A percentile compares a stretch with the other conserved stretches of the same genome.
These are phyloP conservation scores for Rhysida immarginata DNA, from an alignment of 1,140 invertebrate species.

Conservation along the genomic window DNA sequence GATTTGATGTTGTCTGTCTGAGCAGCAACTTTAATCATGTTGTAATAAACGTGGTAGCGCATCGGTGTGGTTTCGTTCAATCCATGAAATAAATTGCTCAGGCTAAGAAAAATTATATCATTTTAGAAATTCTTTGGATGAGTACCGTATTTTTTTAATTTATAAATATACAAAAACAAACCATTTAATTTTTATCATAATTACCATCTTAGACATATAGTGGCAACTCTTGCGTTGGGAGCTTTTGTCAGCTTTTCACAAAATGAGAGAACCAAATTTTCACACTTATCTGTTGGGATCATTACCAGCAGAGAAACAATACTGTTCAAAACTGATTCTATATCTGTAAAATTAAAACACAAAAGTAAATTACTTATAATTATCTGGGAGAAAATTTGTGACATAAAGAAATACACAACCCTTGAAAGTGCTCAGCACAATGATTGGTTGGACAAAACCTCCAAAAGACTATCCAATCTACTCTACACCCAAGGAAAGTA, in stretches of 20 bases:
- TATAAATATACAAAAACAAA: neutral
- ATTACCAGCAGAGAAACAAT: constrained; percentile 87
- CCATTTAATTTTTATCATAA: neutral
- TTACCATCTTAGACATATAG: constrained; percentile 70
- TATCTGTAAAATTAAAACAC: no score
- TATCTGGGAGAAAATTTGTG: no score
- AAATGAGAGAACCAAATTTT: constrained; percentile 76
- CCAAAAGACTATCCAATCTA: no score
- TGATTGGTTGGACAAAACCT: no score
- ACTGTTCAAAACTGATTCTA: constrained; percentile 35
- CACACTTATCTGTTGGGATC: constrained; percentile 63
- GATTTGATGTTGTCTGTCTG: constrained; percentile 67
- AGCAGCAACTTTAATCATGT: constrained; percentile 71
- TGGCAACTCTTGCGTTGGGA: constrained; percentile 60
- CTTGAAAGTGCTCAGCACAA: no score
- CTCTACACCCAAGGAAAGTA: no score
- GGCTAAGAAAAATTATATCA: constrained; percentile 21
- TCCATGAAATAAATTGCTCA: constrained; percentile 63
- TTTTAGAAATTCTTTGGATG: neutral
- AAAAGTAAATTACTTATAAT: no score
- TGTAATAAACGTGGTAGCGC: constrained; percentile 81
- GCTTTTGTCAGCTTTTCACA: constrained; percentile 88
- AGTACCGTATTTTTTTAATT: neutral
- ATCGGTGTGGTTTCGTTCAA: constrained; percentile 65
- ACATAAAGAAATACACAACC: no score